Evolutionary conservation across 1,140 invertebrate genomes (phyloP).

Genomic region (Drosophila sturtevanti): DNA sequence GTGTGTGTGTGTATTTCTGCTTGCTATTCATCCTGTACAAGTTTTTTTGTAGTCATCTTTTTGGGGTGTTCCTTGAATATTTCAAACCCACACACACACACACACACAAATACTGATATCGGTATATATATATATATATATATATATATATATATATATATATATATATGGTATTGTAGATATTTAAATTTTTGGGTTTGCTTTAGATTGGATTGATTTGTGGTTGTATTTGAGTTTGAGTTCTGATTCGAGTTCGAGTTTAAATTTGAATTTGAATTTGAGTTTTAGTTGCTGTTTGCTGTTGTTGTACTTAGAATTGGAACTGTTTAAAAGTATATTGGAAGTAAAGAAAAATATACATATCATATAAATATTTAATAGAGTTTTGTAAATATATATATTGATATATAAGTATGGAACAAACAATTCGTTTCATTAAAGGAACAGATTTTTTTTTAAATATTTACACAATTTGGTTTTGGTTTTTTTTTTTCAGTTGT

Average conservation of each 20-base stretch:
- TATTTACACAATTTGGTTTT: constrained; percentile 71
- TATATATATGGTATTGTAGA: constrained; percentile 3
- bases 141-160: constrained; percentile 30
- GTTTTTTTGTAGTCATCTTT: constrained; percentile 48
- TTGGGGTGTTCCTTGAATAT: constrained; percentile 36
- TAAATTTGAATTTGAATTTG: constrained; percentile 32
- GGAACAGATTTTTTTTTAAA: constrained; percentile 59
- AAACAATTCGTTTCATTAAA: constrained; percentile 70
- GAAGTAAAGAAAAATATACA: constrained; percentile 68
- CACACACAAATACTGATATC: constrained; percentile 21
- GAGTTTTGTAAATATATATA: constrained; percentile 76
- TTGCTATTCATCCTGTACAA: constrained; percentile 19
- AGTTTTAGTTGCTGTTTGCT: constrained; percentile 47
- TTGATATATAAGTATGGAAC: constrained; percentile 74
- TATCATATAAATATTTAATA: constrained; percentile 81
- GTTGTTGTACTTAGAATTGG: constrained; percentile 44
- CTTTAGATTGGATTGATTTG: constrained; percentile 54
- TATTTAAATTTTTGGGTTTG: constrained; percentile 49
- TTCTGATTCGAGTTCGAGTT: constrained; percentile 40
- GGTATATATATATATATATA: constrained; percentile 20
- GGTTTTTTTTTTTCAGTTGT: constrained; percentile 22
- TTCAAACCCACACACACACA: constrained; percentile 17
- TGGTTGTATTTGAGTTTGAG: constrained; percentile 35
- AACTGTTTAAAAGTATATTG: constrained; percentile 66
- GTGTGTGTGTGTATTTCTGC: constrained; percentile 38